Percentiles rank a stretch among this genome's conserved stretches.
phyloP scores from a whole-genome alignment of 2,113 vertebrate genomes.

The Calyptomena viridis region DNA sequence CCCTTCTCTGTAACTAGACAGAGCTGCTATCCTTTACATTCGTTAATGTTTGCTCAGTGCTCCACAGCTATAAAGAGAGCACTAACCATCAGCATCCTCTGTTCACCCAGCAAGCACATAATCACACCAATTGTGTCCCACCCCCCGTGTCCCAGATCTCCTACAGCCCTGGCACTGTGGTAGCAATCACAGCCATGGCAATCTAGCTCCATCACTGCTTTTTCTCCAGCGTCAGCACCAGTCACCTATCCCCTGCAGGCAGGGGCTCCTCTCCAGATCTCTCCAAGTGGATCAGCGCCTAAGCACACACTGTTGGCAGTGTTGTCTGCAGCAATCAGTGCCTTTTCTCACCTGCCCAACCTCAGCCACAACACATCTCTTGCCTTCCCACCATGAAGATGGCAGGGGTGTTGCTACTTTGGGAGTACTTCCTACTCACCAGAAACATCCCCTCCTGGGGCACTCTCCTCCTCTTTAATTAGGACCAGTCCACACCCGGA shows the following conservation, averaged over 20 bases:
- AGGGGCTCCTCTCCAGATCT: background rate
- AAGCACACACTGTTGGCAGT: background rate
- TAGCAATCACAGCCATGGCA: background rate
- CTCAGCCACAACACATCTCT: background rate
- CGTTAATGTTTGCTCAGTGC: slow-evolving; percentile 28
- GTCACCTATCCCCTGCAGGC: background rate
- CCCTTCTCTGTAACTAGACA: slow-evolving; percentile 25
- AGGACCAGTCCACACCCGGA: background rate
- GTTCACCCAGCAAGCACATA: background rate
- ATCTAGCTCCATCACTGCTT: background rate
- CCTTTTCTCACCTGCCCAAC: background rate
- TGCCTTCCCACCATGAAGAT: background rate
- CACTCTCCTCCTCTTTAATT: rapidly evolving
- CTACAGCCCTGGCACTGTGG: background rate
- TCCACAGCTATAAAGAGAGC: background rate
- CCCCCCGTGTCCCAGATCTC: background rate
- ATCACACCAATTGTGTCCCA: rapidly evolving
- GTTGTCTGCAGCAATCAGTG: background rate
- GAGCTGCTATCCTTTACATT: slow-evolving; percentile 17
- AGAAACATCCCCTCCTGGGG: background rate
- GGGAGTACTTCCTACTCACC: background rate
- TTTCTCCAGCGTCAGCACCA: background rate
- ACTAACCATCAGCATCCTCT: background rate
- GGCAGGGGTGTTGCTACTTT: rapidly evolving
- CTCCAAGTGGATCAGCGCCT: rapidly evolving